A percentile compares a stretch with the other conserved stretches of the same genome.
Evolutionary conservation across 2,113 vertebrate genomes (phyloP).

Genomic region (Labeo rohita): DNA sequence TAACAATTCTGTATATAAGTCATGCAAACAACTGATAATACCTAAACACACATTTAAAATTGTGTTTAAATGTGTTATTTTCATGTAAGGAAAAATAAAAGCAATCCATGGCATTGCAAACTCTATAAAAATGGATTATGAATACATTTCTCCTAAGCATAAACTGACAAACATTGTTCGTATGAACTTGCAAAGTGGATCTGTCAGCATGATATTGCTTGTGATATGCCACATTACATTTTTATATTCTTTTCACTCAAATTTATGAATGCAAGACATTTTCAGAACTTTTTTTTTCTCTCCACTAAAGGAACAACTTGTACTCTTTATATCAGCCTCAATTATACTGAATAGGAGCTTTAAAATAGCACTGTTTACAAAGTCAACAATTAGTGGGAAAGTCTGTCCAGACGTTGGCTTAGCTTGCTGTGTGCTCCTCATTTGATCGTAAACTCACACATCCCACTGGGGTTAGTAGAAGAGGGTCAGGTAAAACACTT

Average conservation of each 20-base stretch:
- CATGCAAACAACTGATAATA: background rate
- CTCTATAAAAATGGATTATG: background rate
- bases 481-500: slow-evolving; percentile 54
- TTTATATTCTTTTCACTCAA: slow-evolving; percentile 43
- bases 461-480: slow-evolving; percentile 56
- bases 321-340: slow-evolving; percentile 55
- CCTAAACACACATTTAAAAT: too few species aligned
- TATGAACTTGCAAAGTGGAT: slow-evolving; percentile 16
- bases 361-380: slow-evolving; percentile 62
- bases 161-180: slow-evolving; percentile 47
- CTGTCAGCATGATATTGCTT: slow-evolving; percentile 67
- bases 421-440: slow-evolving; percentile 47
- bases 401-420: slow-evolving; percentile 50
- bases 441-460: slow-evolving; percentile 62
- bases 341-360: slow-evolving; percentile 52
- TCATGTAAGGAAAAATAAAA: background rate
- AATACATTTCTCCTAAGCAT: background rate
- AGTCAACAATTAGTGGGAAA: slow-evolving; percentile 64
- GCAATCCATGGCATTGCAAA: background rate
- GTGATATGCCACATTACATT: slow-evolving; percentile 10
- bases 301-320: slow-evolving; percentile 59
- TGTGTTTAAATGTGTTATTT: background rate
- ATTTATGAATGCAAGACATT: slow-evolving; percentile 63
- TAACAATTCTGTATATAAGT: background rate
- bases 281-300: slow-evolving; percentile 63